Percentiles rank a stretch among this genome's conserved stretches.
phyloP scores from a whole-genome alignment of 2,113 vertebrate species.

The Phycodurus eques region DNA sequence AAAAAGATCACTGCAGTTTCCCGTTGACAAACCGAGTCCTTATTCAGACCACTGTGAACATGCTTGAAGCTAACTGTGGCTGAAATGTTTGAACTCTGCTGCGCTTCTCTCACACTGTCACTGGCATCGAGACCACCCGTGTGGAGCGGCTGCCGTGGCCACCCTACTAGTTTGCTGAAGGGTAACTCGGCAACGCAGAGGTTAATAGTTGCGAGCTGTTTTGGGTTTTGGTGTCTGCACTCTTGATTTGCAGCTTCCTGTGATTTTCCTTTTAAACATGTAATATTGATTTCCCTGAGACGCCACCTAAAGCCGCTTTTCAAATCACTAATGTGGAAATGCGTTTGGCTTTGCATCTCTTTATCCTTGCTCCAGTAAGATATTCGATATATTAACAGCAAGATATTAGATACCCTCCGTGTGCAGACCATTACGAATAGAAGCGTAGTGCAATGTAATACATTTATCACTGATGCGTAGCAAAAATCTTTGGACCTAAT shows the following conservation, averaged over 20 bases:
- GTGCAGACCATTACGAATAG: background rate
- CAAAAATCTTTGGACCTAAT: background rate
- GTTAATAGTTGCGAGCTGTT: slow-evolving; percentile 16
- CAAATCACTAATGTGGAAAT: slow-evolving; percentile 37
- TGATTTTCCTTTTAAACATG: slow-evolving; percentile 18
- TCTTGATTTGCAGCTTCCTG: background rate
- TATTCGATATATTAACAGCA: slow-evolving; percentile 13
- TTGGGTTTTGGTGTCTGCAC: background rate
- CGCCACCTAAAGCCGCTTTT: slow-evolving; percentile 22
- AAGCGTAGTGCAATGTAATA: background rate
- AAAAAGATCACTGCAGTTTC: background rate
- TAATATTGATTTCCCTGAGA: slow-evolving; percentile 41
- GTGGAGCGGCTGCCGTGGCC: slow-evolving; percentile 48
- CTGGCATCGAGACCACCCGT: slow-evolving; percentile 12
- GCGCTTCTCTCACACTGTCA: slow-evolving; percentile 1
- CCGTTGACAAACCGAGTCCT: background rate
- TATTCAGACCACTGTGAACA: background rate
- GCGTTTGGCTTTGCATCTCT: slow-evolving; percentile 14
- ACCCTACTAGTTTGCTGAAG: slow-evolving; percentile 16
- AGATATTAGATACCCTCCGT: background rate
- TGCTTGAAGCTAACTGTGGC: background rate
- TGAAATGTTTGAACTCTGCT: slow-evolving; percentile 6
- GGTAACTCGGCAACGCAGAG: slow-evolving; percentile 8
- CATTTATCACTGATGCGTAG: background rate
- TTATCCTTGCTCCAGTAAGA: slow-evolving; percentile 25